Evolutionary conservation across 2,113 vertebrate genomes (phyloP), one percentile per base, ranked within the genome.

Genomic region (Zapornia atra): DNA sequence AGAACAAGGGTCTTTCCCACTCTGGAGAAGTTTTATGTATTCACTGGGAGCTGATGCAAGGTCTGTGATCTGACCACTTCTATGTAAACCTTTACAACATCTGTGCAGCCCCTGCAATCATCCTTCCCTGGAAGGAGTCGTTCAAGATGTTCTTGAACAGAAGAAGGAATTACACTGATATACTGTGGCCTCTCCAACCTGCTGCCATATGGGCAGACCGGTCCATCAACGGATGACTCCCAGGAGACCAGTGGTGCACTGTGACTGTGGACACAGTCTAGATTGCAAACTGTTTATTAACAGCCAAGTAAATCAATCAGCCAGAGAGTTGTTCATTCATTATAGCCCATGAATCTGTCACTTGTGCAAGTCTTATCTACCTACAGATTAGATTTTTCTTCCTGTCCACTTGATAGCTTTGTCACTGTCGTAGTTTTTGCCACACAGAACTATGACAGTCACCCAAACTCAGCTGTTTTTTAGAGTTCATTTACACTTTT

Each of bases 21-120:
- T 42, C 59, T 5, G 9, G 44, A 65, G n/a, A 51, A 34, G 20
- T 26, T 86, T 34, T 33, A 10, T 2, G 15, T 4, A 0, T 10
- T 12, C 44, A 28, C 3, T 1, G 0, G 33, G 12, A 64, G 50
- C 15, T 24, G 44, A 20, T 0, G 0, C 33, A 20, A 53, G 20
- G 36, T 59, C 76, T 24, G 44, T 1, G 5, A 31, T 31, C 22
- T 56, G 60, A 25, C 15, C 1, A 0, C 18, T 29, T 73, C 12
- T 21, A 10, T 6, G 11, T 10, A 4, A 4, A 19, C 38, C 33
- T 31, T 76, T 81, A 24, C 33, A 15, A 40, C 48, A 31, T 5
- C 33, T 4, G 9, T 4, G 12, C 25, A 36, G 56, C 11, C 21
- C 70, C 61, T 36, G n/a, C n/a, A 9, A 10, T 4, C 28, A 14